Percentiles rank a stretch among this genome's conserved stretches.
Evolutionary conservation across 2,797 vertebrate species (phyloP).

Genomic region (Heliangelus exortis): DNA sequence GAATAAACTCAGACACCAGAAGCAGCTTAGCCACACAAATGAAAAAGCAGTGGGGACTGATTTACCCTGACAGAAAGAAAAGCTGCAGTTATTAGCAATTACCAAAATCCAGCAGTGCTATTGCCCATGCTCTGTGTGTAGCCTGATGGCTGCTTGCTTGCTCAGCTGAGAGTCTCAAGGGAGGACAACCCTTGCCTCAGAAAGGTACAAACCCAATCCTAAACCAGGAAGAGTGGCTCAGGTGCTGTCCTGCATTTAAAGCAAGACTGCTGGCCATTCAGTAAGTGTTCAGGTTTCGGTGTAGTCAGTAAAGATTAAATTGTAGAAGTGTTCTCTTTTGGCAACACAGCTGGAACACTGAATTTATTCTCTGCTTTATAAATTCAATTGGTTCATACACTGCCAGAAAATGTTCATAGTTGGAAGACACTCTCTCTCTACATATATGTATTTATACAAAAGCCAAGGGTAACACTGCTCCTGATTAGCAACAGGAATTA

Average conservation of each 20-base stretch:
- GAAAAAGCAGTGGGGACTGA: background rate
- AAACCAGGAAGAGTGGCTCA: background rate
- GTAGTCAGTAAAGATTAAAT: background rate
- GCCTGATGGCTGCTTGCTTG: background rate
- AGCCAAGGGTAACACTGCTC: background rate
- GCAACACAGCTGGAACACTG: background rate
- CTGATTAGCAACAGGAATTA: background rate
- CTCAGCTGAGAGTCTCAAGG: background rate
- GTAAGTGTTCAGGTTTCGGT: background rate
- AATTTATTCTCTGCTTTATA: background rate
- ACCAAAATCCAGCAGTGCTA: background rate
- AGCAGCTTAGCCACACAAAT: background rate
- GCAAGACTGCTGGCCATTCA: background rate
- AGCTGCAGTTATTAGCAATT: background rate
- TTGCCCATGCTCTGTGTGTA: too few species aligned
- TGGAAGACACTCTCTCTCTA: background rate
- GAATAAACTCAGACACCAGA: background rate
- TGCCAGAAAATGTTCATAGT: background rate
- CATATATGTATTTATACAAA: background rate
- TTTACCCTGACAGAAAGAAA: slow-evolving; percentile 4
- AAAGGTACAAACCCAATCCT: background rate
- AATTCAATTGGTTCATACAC: background rate
- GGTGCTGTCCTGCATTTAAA: background rate
- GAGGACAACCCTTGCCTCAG: background rate
- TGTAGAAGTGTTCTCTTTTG: background rate